Percentiles rank a stretch among this genome's conserved stretches.
phyloP scores from a whole-genome alignment of 2,113 vertebrate species.

The Gracilinanus agilis region DNA sequence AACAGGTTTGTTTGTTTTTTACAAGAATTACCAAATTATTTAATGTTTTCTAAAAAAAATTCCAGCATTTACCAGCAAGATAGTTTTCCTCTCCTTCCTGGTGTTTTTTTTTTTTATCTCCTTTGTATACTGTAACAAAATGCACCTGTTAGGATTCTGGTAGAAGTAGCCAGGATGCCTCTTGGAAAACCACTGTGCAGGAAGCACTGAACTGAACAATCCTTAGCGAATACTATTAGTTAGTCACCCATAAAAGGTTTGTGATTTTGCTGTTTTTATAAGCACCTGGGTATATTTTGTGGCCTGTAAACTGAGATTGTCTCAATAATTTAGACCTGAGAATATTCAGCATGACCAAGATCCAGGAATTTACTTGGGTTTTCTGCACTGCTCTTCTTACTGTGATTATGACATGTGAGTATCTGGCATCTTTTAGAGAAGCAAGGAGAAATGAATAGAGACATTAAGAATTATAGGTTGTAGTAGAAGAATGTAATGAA shows the following conservation, averaged over 20 bases:
- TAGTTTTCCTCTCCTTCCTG: constrained; percentile 67
- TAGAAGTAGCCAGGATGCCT: constrained; percentile 25
- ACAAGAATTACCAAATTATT: constrained; percentile 26
- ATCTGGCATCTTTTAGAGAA: background rate
- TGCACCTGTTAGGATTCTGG: background rate
- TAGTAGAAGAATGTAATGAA: background rate
- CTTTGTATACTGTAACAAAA: constrained; percentile 12
- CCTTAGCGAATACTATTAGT: background rate
- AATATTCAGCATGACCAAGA: background rate
- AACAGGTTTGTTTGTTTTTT: background rate
- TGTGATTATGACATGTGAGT: background rate
- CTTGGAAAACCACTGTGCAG: background rate
- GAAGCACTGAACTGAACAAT: background rate
- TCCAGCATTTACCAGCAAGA: no score
- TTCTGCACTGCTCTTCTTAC: background rate
- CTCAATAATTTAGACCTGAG: background rate
- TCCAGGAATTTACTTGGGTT: background rate
- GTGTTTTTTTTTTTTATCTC: constrained; percentile 47
- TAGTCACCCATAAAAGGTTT: background rate
- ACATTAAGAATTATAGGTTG: background rate
- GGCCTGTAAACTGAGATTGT: background rate
- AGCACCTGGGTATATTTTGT: background rate
- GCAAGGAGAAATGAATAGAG: background rate
- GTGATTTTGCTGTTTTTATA: background rate
- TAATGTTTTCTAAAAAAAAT: constrained; percentile 45